Percentiles rank a stretch among this genome's conserved stretches.
Evolutionary conservation across 2,113 vertebrate genomes (phyloP).

Genomic region (Athene cunicularia): DNA sequence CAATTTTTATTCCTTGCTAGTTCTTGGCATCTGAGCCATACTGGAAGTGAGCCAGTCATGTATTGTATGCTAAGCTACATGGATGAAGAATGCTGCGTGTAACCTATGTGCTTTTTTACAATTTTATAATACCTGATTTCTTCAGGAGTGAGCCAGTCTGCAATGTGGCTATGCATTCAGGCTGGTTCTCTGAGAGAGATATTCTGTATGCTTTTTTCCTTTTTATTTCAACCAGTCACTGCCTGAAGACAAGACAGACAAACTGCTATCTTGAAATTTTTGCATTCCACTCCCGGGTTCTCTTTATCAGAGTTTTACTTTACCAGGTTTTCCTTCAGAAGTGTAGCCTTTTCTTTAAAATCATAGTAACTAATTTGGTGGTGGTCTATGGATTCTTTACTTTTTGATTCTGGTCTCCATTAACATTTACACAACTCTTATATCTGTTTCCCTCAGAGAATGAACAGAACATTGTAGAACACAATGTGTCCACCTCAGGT

Average conservation of each 20-base stretch:
- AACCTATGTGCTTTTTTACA: neutral
- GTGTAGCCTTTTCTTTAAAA: neutral
- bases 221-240: neutral
- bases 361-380: neutral
- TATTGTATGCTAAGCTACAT: neutral
- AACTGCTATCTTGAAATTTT: neutral
- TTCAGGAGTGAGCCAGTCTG: neutral
- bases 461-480: conserved; percentile 94
- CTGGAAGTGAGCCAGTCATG: neutral
- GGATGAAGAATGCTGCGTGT: neutral
- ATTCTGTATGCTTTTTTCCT: neutral
- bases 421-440: neutral
- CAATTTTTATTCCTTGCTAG: neutral
- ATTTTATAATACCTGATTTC: neutral
- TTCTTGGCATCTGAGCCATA: neutral
- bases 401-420: neutral
- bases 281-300: neutral
- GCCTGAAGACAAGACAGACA: neutral
- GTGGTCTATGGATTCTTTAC: neutral
- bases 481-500: conserved; percentile 95
- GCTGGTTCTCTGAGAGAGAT: neutral
- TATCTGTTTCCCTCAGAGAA: conserved; percentile 79
- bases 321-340: neutral
- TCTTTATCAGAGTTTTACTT: neutral
- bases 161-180: neutral